These are phyloP conservation scores for Drosophila neotestacea DNA, from an alignment of 2,888 invertebrate species.

Conservation along the genomic window DNA sequence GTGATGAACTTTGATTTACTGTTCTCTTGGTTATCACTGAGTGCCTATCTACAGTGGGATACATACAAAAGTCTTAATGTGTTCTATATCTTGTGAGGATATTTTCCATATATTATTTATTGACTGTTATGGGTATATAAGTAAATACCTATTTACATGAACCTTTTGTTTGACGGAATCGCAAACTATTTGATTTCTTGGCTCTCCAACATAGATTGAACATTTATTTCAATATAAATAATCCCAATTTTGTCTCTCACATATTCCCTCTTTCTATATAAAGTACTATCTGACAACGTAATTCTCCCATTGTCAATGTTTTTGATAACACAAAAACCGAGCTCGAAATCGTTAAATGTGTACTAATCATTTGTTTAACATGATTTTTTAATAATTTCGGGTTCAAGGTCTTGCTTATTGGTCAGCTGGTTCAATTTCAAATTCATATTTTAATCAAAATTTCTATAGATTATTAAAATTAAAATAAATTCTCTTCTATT, in stretches of 20 bases:
- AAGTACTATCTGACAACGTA: too few species aligned
- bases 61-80: neutral
- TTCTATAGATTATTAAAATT: neutral
- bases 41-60: neutral
- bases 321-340: constrained; percentile 40
- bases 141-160: too few species aligned
- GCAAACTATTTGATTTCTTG: too few species aligned
- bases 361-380: constrained; percentile 83
- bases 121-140: neutral
- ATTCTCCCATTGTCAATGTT: constrained; percentile 1
- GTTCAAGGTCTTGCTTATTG: constrained; percentile 75
- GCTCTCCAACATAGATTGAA: too few species aligned
- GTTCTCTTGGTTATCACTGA: neutral
- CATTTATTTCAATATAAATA: too few species aligned
- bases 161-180: too few species aligned
- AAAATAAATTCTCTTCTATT: constrained; percentile 54
- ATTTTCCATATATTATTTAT: neutral
- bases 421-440: constrained; percentile 31
- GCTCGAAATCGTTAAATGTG: constrained; percentile 53
- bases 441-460: neutral
- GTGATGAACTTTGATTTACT: neutral
- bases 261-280: too few species aligned
- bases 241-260: too few species aligned
- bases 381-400: constrained; percentile 77
- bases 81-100: too few species aligned